Base-by-base conservation (phyloP, 2,797 vertebrate species). In the Tinamus major region DNA sequence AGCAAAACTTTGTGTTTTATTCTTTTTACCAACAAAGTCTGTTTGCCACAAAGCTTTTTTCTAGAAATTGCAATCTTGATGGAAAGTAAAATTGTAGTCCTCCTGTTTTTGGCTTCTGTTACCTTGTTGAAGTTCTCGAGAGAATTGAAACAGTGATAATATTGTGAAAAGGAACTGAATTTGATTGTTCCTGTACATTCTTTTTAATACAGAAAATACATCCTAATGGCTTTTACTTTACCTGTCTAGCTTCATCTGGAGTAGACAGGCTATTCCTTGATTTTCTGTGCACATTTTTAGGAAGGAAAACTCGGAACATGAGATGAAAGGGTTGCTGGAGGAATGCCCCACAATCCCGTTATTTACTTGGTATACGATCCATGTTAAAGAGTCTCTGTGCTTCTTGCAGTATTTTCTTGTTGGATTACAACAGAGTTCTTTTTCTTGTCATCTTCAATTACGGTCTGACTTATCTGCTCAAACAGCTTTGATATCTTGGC, bases 401-500 rank as follows among this genome's bases (percentile, higher is more conserved):
- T 86, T 68, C 13, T 42, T 61, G 63, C 35, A 63, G 51, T 31
- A 20, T 83, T 76, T 81, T 93, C 90, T 20, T 12, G 83, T 51
- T 68, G 93, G 16, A 29, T 35, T 64, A 44, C 39, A 58, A 33
- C 33, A n/a, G 77, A 18, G 63, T 11, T 46, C 69, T 69, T 96
- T 48, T 80, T 93, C 58, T 42, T 92, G 42, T 71, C 74, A 53
- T 94, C 93, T 10, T 90, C 92, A 79, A 62, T 97, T 14, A 93
- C 97, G 44, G 95, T 98, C 94, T 98, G 98, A 90, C 97, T 98
- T 92, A 99, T 97, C 94, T 98, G 98, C 13, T 89, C 98, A 94
- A 99, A 99, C 5, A 99, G 97, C 82, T 98, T 98, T 80, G 97
- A 97, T 53, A 99, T 98, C 58, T 98, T 98, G 1, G 97, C 97